phyloP scores from a whole-genome alignment of 1,140 invertebrate genomes.

The Drosophila kanapiae region DNA sequence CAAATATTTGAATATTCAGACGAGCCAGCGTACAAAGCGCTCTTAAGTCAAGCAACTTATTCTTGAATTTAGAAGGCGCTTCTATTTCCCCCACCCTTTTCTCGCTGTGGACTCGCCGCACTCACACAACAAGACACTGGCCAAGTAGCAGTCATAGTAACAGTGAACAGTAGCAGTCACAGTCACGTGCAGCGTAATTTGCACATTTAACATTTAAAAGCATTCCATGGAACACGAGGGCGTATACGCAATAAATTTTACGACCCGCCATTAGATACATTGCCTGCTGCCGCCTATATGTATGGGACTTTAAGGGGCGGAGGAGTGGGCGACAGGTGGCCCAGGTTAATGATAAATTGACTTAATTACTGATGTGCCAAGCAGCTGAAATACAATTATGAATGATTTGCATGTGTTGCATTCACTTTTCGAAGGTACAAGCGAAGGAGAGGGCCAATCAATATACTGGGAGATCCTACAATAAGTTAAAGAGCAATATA shows the following conservation, averaged over 20 bases:
- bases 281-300: constrained; percentile 39
- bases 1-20: constrained; percentile 6
- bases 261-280: constrained; percentile 78
- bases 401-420: constrained; percentile 64
- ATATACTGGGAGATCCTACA: neutral
- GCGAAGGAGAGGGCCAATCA: neutral
- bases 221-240: constrained; percentile 70
- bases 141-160: constrained; percentile 29
- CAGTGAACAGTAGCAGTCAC: constrained; percentile 54
- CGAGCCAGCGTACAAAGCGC: neutral
- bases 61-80: neutral
- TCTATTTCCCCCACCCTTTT: neutral
- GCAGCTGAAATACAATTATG: constrained; percentile 66
- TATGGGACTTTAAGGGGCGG: neutral
- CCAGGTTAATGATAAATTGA: constrained; percentile 79
- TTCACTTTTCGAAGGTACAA: neutral
- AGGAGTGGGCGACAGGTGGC: constrained; percentile 22
- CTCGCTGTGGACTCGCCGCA: neutral
- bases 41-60: neutral
- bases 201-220: constrained; percentile 81
- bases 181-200: constrained; percentile 78
- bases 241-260: constrained; percentile 83
- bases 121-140: too few relatives aligned
- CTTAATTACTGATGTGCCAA: constrained; percentile 80
- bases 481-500: too few relatives aligned